Evolutionary conservation across 2,113 vertebrate species (phyloP), one percentile per base, ranked within the genome.

Genomic region (Pardalotus punctatus): DNA sequence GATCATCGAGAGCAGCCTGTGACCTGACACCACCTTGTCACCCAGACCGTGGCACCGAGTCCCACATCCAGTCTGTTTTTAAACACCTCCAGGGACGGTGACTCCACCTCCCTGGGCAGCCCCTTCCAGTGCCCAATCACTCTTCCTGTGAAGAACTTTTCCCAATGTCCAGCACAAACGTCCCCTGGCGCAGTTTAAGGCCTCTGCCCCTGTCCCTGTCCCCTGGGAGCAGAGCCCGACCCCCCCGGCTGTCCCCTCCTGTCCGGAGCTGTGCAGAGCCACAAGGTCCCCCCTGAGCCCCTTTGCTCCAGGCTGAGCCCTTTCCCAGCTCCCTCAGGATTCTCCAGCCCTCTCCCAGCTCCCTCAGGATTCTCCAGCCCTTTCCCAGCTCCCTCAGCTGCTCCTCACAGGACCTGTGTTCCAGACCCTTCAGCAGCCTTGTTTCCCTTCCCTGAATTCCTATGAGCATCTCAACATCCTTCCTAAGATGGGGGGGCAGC

Each of bases 1-100:
- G 43, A 43, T 10, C 72, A 43, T 1, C 0, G 0, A 36, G 27
- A 3, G 31, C 62, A 18, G 2, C 33, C 62, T 11, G 0, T 2
- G 36, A 36, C 14, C 53, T 4, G 16, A 8, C 36, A 18, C 5
- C 17, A 36, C 11, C 43, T 8, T 22, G 14, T 9, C 61, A 58
- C 11, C 31, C 45, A 50, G 29, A 11, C 10, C 20, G 5, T 5
- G 35, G 51, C 61, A 17, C 35, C 7, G 3, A 76, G 31, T 25
- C 43, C 8, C 70, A 57, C 15, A 9, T 31, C 8, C 60, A 57
- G 42, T 2, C 35, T 3, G 24, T 24, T 12, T 4, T 0, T 10
- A 12, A 70, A n/a, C 19, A 38, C 17, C 29, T 50, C 60, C 12
- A 10, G 35, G 24, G 29, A 40, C 1, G 1, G 40, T 3, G 28